Evolutionary conservation across 2,113 vertebrate genomes (phyloP).

Genomic region (Aptenodytes patagonicus): DNA sequence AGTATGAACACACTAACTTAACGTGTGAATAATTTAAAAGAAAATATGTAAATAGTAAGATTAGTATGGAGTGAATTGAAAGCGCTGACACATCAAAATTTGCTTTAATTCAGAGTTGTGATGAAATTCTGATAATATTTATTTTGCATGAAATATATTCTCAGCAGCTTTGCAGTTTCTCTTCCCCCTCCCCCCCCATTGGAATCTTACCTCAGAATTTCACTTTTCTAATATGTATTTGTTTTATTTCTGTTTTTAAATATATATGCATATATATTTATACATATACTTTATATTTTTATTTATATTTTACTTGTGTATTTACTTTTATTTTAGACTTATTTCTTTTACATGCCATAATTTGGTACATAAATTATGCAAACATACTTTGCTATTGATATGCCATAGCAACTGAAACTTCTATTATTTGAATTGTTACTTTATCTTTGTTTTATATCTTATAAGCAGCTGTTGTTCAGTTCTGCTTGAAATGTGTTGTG

Average conservation of each 20-base stretch:
- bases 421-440: not conserved
- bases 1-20: not conserved
- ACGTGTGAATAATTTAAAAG: not conserved
- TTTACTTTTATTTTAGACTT: not conserved
- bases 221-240: not conserved
- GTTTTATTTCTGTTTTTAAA: not conserved
- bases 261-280: not conserved
- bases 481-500: not conserved
- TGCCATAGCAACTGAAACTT: not conserved
- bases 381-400: not conserved
- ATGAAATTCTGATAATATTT: not conserved
- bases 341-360: not conserved
- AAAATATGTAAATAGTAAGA: not conserved
- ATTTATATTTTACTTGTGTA: not conserved
- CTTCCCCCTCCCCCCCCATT: not conserved
- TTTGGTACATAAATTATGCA: not conserved
- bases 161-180: not conserved
- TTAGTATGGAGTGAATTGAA: not conserved
- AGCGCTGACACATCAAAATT: not conserved
- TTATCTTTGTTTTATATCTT: not conserved
- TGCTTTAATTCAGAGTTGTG: not conserved
- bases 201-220: not conserved
- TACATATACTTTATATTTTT: not conserved
- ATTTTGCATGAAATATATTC: not conserved
- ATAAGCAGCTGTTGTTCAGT: not conserved